Conservation (phyloP, 2,888 invertebrate species). For the Neoaliturus tenellus region DNA sequence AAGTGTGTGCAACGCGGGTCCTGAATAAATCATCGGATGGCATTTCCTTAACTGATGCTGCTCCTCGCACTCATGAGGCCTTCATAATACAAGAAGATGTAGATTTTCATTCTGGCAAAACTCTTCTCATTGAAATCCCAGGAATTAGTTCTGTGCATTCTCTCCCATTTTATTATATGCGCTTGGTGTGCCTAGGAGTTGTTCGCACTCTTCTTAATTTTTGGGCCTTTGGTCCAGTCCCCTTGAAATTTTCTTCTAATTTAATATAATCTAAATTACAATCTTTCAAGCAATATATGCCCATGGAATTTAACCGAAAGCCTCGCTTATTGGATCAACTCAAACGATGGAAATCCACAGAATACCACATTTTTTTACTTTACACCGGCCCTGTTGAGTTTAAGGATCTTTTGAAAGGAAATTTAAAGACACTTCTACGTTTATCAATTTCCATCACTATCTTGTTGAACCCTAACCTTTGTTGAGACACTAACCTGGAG, state of each 20-base stretch:
- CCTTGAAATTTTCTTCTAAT: background rate
- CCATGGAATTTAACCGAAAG: background rate
- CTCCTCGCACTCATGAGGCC: constrained; percentile 55
- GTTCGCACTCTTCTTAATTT: background rate
- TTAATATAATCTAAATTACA: background rate
- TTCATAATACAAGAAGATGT: constrained; percentile 51
- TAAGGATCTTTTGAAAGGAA: constrained; percentile 19
- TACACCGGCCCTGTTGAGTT: constrained; percentile 42
- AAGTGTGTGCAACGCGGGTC: constrained; percentile 54
- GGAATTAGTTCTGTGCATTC: constrained; percentile 46
- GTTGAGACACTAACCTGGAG: constrained; percentile 31
- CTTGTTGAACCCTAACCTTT: no score
- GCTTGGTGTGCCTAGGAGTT: no score
- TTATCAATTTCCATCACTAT: background rate
- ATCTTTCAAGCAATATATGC: background rate
- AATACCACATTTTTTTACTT: constrained; percentile 22
- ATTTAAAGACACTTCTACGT: background rate
- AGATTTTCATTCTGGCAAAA: constrained; percentile 47
- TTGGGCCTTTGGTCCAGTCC: constrained; percentile 20
- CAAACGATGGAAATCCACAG: background rate
- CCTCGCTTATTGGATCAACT: background rate
- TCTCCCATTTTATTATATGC: constrained; percentile 50
- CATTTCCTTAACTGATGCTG: constrained; percentile 27
- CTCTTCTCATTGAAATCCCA: constrained; percentile 54
- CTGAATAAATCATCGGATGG: constrained; percentile 54